phyloP scores from a whole-genome alignment of 2,797 vertebrate species.

The Channallabes apus region DNA sequence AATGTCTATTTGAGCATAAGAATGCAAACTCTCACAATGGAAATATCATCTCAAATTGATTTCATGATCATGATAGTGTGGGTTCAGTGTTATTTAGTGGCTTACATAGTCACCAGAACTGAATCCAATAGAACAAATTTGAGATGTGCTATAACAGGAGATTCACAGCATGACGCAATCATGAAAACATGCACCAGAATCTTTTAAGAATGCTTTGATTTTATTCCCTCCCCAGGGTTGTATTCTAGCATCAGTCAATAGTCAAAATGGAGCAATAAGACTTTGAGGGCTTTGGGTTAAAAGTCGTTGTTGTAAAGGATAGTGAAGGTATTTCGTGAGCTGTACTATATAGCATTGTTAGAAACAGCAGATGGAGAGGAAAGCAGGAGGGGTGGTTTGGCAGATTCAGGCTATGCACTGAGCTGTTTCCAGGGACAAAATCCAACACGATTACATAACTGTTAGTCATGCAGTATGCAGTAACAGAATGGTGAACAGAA shows the following conservation, averaged over 20 bases:
- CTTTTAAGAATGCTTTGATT: background rate
- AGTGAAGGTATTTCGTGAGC: conserved; percentile 5
- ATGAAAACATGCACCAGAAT: background rate
- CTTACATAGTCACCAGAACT: background rate
- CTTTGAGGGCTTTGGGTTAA: background rate
- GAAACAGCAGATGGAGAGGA: conserved; percentile 53
- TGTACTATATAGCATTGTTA: conserved; percentile 9
- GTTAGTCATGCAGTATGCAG: background rate
- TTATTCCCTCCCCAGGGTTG: background rate
- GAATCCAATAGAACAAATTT: background rate
- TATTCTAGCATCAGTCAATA: background rate
- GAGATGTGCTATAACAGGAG: background rate
- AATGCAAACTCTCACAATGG: background rate
- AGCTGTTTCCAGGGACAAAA: conserved; percentile 32
- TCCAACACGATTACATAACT: conserved; percentile 19
- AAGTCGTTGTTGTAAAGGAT: background rate
- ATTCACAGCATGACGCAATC: background rate
- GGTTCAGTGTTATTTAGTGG: background rate
- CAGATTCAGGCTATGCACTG: conserved; percentile 38
- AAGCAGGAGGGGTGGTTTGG: conserved; percentile 49
- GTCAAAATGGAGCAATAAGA: background rate
- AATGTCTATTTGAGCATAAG: background rate
- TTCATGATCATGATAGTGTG: background rate
- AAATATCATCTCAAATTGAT: background rate
- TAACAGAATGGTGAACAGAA: background rate